Evolutionary conservation across 2,797 vertebrate genomes (phyloP), one percentile per base, ranked within the genome.

Genomic region (Sebastes hubbsi): DNA sequence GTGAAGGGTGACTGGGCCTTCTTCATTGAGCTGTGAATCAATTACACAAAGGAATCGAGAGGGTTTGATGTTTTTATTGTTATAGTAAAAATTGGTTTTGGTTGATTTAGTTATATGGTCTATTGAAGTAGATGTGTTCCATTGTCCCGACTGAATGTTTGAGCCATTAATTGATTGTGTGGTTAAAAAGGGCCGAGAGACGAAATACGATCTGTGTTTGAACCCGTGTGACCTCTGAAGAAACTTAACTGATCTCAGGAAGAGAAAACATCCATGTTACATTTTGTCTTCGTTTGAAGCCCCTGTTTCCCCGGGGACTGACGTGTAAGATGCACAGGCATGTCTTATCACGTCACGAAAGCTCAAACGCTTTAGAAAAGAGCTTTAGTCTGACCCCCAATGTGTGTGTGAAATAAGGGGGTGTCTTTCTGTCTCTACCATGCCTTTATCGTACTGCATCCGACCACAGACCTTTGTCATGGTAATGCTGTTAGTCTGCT

Each of bases 381-480:
- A 81, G 76, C 81, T 77, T 86, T 81, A 66, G 55, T 84, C 25
- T 66, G 79, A 73, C 72, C 80, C 85, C 73, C 68, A 32, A 22
- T 58, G 49, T 70, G 65, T 87, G 81, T 82, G 83, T 87, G 82
- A 86, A 85, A 77, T 77, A 82, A 69, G 46, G 58, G 62, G 75
- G 55, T 77, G 55, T 74, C 72, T 90, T 89, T 85, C 85, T 74
- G 83, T 88, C 81, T 80, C 46, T 78, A 62, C 88, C 83, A 66
- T 89, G 86, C 81, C 83, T 91, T 90, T 81, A 88, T 93, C 89
- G 58, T 72, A 72, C 88, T 83, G 84, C 90, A 91, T 92, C 89
- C 75, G 30, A 84, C 65, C 88, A 62, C 78, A 80, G 83, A 84
- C 77, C 84, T 91, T 95, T 95, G 93, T 94, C 91, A 94, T 95